Conservation (phyloP, 2,888 invertebrate species). For the Zele albiditarsus region DNA sequence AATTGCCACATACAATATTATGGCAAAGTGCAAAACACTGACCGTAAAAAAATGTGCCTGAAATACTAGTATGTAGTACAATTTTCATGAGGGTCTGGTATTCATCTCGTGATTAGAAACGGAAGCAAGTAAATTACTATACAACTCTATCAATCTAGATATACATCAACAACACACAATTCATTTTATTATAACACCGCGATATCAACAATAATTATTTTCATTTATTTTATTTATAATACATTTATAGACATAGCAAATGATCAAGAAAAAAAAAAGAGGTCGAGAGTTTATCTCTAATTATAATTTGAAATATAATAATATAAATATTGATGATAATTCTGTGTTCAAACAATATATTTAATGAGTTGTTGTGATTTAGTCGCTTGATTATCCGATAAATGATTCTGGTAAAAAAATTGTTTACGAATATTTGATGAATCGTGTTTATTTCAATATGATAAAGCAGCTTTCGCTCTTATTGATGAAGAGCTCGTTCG, state of each 20-base stretch:
- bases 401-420: neutral
- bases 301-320: neutral
- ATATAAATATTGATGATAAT: neutral
- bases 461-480: conserved; percentile 1
- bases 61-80: conserved; percentile 19
- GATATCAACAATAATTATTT: neutral
- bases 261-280: neutral
- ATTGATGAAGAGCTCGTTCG: conserved; percentile 1
- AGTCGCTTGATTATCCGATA: neutral
- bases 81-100: conserved; percentile 1
- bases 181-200: no score
- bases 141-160: neutral
- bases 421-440: no score
- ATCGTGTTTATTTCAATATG: neutral
- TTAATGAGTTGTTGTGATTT: neutral
- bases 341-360: neutral
- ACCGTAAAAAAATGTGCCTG: conserved; percentile 5
- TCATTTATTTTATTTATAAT: neutral
- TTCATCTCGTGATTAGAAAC: neutral
- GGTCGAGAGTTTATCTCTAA: neutral
- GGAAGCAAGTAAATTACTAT: neutral
- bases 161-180: no score
- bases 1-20: neutral
- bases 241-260: neutral
- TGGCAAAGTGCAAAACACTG: neutral